Evolutionary conservation across 2,797 vertebrate species (phyloP).

Genomic region (Scyliorhinus canicula): DNA sequence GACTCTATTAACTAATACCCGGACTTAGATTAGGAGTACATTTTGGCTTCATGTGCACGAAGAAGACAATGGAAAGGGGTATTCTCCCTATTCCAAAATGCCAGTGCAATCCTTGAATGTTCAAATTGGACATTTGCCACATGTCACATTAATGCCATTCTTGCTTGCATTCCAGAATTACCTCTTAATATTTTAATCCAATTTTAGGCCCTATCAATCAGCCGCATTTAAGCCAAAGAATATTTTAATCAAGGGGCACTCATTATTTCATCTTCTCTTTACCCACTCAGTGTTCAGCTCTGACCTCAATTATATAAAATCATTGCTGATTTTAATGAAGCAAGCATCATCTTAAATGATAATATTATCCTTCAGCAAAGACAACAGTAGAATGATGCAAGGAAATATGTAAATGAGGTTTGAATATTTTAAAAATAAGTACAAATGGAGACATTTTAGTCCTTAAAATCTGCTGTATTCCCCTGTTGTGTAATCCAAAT

Average conservation of each 20-base stretch:
- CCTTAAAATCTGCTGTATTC: neutral
- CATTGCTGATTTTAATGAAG: constrained; percentile 16
- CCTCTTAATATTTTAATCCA: neutral
- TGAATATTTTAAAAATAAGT: neutral
- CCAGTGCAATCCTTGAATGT: neutral
- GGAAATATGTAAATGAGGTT: neutral
- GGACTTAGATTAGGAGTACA: neutral
- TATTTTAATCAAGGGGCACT: neutral
- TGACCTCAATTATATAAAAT: neutral
- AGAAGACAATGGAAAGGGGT: neutral
- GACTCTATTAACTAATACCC: neutral
- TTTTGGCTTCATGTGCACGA: neutral
- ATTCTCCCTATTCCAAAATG: neutral
- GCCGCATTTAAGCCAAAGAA: neutral
- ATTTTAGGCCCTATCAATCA: neutral
- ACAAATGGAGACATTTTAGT: neutral
- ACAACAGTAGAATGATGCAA: neutral
- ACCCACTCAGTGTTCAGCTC: neutral
- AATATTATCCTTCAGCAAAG: neutral
- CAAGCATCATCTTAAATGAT: neutral
- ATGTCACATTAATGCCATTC: neutral
- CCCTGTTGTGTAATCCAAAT: neutral
- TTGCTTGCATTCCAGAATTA: neutral
- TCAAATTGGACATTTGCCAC: constrained; percentile 1
- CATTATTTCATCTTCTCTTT: neutral